Base-by-base conservation (phyloP, 1,140 invertebrate species). In the Trichogramma pretiosum region DNA sequence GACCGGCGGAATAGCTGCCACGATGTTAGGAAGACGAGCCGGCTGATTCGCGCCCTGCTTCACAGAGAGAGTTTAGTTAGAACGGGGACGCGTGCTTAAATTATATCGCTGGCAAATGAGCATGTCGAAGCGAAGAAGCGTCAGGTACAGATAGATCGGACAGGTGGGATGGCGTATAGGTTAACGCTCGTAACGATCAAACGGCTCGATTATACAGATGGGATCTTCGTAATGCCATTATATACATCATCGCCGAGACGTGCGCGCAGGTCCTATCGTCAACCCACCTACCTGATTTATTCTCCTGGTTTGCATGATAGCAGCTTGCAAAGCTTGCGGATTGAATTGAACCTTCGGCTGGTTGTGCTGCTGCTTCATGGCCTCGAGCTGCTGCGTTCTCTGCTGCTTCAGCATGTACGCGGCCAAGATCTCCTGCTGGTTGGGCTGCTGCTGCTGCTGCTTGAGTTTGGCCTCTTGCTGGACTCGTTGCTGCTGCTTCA, bases 391-490 rank as follows among this genome's bases (percentile, higher is more conserved):
- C 65, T 70, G 65, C 43, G 64, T 56, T 54, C 67, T 68, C 60
- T 75, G 67, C 46, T 76, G 72, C 30, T 68, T 69, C 13, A 70
- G 34, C 34, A 70, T 53, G 9, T 75, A 60, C 42, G 68, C 55
- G 10, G 60, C 61, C 5, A 66, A 39, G 3, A 62, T 36, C 8
- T 65, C 61, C 21, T 67, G 66, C 24, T 65, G 62, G n/a, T n/a
- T n/a, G n/a, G n/a, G n/a, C 5, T 55, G 35, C 24, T 44, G 56
- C 45, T 66, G 64, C n/a, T 68, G 65, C 18, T 63, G 54, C 22
- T 56, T 58, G 10, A 59, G 41, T 17, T 67, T 65, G 5, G 63
- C 54, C 23, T 74, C 68, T 4, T 62, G 55, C 17, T 62, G 70
- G 47, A 63, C 63, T 53, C 61, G 61, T 38, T 61, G 66, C 42